Conservation (phyloP, 2,888 invertebrate genomes). For the Eupelmus urozonus region DNA sequence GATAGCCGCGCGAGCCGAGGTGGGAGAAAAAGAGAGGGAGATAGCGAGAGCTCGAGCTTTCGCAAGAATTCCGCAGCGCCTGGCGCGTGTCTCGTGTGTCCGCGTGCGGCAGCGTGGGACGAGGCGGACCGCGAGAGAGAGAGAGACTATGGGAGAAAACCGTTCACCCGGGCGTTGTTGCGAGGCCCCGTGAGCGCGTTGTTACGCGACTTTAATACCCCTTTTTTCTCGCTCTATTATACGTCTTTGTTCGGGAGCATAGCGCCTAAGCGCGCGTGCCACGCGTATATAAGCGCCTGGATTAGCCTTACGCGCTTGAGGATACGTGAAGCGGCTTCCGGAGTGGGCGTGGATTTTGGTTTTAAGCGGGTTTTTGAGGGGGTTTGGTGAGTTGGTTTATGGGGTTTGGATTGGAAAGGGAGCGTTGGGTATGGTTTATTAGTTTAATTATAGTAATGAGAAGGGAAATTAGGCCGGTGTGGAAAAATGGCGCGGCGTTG, state of each 20-base stretch:
- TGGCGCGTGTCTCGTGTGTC: constrained; percentile 54
- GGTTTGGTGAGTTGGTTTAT: no score
- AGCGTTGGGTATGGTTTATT: no score
- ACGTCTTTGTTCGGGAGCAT: not conserved
- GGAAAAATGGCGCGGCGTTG: no score
- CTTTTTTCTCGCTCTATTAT: constrained; percentile 50
- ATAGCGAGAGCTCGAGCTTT: constrained; percentile 43
- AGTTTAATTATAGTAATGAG: no score
- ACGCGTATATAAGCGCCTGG: no score
- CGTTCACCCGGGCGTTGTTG: constrained; percentile 54
- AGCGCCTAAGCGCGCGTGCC: not conserved
- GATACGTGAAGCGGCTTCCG: no score
- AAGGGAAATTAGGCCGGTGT: no score
- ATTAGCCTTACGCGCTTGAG: not conserved
- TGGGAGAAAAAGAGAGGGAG: constrained; percentile 2
- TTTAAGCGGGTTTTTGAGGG: no score
- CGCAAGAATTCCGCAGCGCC: constrained; percentile 55
- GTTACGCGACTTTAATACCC: constrained; percentile 57
- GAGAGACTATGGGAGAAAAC: constrained; percentile 54
- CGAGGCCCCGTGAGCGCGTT: constrained; percentile 18
- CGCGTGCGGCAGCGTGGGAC: constrained; percentile 54
- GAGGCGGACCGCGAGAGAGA: constrained; percentile 54
- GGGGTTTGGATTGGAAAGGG: no score
- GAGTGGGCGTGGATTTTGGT: no score
- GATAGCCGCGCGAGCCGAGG: no score